A percentile compares a stretch with the other conserved stretches of the same genome.
Conservation (phyloP, 2,888 invertebrate genomes). For the Diarsia brunnea region DNA sequence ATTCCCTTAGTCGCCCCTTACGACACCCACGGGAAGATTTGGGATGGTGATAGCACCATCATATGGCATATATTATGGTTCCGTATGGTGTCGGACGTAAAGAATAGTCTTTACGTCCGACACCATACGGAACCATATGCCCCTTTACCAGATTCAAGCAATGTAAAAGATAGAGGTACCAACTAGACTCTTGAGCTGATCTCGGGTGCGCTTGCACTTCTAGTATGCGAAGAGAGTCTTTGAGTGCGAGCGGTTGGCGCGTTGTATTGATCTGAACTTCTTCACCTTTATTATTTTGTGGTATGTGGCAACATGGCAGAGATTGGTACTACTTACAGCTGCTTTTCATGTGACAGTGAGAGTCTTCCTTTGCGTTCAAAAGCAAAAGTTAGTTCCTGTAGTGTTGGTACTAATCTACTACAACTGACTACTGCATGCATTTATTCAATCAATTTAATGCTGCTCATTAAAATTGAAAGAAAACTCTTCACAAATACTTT, state of each 20-base stretch:
- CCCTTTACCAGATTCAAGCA: too few relatives aligned
- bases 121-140: too few relatives aligned
- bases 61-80: too few relatives aligned
- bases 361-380: neutral
- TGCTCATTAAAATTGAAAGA: too few relatives aligned
- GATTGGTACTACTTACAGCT: constrained; percentile 4
- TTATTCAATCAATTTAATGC: too few relatives aligned
- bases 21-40: too few relatives aligned
- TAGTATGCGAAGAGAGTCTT: neutral
- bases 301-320: neutral
- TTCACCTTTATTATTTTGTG: neutral
- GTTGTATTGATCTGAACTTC: neutral
- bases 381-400: neutral
- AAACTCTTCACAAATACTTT: too few relatives aligned
- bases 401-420: neutral
- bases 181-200: neutral
- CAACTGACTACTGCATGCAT: too few relatives aligned
- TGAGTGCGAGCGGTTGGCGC: neutral
- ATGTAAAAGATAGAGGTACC: neutral
- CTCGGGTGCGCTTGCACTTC: neutral
- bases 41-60: too few relatives aligned
- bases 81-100: too few relatives aligned
- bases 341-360: neutral
- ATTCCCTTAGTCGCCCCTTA: too few relatives aligned
- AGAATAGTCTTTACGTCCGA: too few relatives aligned